Evolutionary conservation across 2,888 invertebrate genomes (phyloP).

Genomic region (Thyatira batis): DNA sequence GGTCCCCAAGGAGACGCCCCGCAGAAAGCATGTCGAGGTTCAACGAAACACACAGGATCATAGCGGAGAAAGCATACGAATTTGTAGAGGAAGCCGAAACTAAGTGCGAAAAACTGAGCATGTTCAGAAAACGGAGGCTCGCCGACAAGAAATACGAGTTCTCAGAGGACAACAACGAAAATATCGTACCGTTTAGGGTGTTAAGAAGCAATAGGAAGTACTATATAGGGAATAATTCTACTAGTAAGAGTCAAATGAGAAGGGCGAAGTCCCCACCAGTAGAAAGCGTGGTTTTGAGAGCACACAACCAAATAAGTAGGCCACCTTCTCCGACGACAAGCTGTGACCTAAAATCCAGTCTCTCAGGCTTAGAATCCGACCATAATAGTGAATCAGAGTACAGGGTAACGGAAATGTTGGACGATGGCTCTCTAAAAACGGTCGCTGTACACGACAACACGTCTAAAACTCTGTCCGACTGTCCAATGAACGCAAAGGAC

Average conservation of each 20-base stretch:
- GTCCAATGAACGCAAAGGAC: conserved; percentile 70
- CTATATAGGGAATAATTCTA: conserved; percentile 59
- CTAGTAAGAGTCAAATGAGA: conserved; percentile 51
- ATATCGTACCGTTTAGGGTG: conserved; percentile 85
- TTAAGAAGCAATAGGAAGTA: conserved; percentile 80
- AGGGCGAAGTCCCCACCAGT: conserved; percentile 72
- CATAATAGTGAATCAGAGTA: conserved; percentile 75
- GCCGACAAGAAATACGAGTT: conserved; percentile 97
- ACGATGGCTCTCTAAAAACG: conserved; percentile 77
- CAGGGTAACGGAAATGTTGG: conserved; percentile 75
- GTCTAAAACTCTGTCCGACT: conserved; percentile 76
- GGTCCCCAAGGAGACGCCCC: conserved; percentile 72
- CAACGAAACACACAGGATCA: conserved; percentile 78
- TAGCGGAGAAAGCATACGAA: conserved; percentile 90
- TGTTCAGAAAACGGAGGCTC: conserved; percentile 90
- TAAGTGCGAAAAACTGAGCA: conserved; percentile 93
- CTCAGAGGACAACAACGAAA: conserved; percentile 88
- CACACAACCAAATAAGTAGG: conserved; percentile 74
- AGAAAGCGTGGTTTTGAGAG: conserved; percentile 69
- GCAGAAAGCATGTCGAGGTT: conserved; percentile 79
- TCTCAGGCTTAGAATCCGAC: conserved; percentile 60
- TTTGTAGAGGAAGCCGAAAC: conserved; percentile 91
- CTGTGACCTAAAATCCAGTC: conserved; percentile 50
- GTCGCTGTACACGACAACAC: conserved; percentile 77
- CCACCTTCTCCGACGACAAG: conserved; percentile 58